Conservation (phyloP, 2,797 vertebrate genomes). For the Anguilla anguilla region DNA sequence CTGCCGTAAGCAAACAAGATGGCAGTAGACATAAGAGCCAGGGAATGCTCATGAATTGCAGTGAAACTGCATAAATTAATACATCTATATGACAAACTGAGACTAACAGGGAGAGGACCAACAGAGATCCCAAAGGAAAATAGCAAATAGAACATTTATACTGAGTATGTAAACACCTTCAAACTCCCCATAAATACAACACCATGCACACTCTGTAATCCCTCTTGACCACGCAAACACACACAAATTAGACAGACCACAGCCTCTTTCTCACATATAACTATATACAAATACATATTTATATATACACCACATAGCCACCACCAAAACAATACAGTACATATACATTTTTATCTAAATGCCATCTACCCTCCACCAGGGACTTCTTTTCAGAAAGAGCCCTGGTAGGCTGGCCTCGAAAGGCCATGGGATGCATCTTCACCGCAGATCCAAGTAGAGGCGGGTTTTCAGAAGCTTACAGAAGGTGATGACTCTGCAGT, state of each 20-base stretch:
- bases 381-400: no score
- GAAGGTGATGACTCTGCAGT: neutral
- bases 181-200: neutral
- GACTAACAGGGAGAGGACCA: no score
- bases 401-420: neutral
- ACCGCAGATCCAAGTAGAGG: neutral
- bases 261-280: neutral
- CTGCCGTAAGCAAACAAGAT: no score
- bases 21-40: no score
- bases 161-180: neutral
- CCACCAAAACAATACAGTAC: neutral
- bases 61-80: no score
- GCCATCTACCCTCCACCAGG: neutral
- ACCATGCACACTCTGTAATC: neutral
- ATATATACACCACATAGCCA: neutral
- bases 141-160: no score
- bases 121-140: no score
- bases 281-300: neutral
- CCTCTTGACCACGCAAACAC: neutral
- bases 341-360: neutral
- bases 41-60: no score
- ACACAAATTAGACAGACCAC: neutral
- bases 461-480: neutral
- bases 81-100: no score
- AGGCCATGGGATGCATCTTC: neutral